Base-by-base conservation (phyloP, 2,888 invertebrate species). In the Parapristionchus giblindavisi region DNA sequence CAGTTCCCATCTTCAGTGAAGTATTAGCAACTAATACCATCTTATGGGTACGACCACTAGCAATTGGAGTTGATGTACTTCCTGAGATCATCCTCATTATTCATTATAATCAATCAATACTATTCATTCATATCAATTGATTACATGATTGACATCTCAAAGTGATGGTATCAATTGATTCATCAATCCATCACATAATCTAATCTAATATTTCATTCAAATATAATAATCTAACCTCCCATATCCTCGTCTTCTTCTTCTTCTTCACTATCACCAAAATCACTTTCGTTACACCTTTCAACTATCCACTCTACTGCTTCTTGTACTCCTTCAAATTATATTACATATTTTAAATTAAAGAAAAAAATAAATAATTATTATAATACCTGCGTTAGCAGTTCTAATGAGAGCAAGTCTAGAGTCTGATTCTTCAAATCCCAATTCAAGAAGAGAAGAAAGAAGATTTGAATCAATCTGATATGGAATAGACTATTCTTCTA, bases 1-100 rank as follows among this genome's bases (percentile, higher is more conserved):
- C 92, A 38, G 90, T 88, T 0, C 92, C 91, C 92, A 92, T 92
- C 79, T 90, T 90, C 68, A 92, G 87, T 36, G 90, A 90, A 58
- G 89, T 88, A 87, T 92, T 92, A 6, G 92, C 91, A 38, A 92
- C 91, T 87, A 92, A 91, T 32, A 91, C 91, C 92, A 92, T 92
- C 89, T 92, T 92, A 87, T 90, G 91, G 1, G 82, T 81, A 8
- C 85, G 80, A 17, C 75, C 74, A n/a, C 52, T 63, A 0, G 40
- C 63, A 14, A 63, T 3, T 3, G 63, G 63, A 40, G 43, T 38
- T 1, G 63, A 63, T 11, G 29, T 40, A 3, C 40, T 34, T 17
- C 63, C 63, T 63, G 40, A 48, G 48, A 48, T 48, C 48, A 48
- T 14, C n/a, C n/a, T n/a, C n/a, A n/a, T n/a, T n/a, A n/a, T n/a